phyloP scores from a whole-genome alignment of 2,797 vertebrate species.

The Scarus forsteni region DNA sequence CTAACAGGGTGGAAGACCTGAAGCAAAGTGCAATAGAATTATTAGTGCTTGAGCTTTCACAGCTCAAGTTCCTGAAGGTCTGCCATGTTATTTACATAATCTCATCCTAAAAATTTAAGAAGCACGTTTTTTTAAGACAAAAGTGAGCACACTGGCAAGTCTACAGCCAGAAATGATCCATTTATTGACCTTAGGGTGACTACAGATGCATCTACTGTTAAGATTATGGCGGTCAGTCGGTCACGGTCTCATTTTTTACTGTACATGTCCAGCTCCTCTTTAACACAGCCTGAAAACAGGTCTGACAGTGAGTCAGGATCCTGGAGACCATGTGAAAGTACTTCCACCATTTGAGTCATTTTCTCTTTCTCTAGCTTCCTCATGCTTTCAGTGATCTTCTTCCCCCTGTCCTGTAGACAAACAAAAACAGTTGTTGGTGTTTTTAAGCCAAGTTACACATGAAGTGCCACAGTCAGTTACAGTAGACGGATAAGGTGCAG shows the following conservation, averaged over 20 bases:
- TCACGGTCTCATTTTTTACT: constrained; percentile 62
- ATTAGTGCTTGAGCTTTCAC: too few relatives aligned
- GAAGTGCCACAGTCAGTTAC: too few relatives aligned
- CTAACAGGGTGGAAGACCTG: too few relatives aligned
- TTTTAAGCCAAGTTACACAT: neutral
- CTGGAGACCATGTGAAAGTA: constrained; percentile 80
- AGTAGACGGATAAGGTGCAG: too few relatives aligned
- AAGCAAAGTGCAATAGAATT: too few relatives aligned
- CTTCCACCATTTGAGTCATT: constrained; percentile 86
- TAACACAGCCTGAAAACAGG: constrained; percentile 86
- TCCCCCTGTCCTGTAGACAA: constrained; percentile 84
- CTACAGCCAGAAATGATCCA: too few relatives aligned
- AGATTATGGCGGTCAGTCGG: neutral
- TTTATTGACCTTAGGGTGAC: neutral
- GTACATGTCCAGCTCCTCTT: constrained; percentile 89
- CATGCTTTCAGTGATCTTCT: constrained; percentile 84
- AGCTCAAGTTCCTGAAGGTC: too few relatives aligned
- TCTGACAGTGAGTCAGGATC: constrained; percentile 78
- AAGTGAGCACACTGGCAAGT: too few relatives aligned
- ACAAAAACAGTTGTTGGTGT: neutral
- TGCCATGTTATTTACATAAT: too few relatives aligned
- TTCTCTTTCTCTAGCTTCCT: constrained; percentile 87
- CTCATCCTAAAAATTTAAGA: too few relatives aligned
- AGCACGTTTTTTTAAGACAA: too few relatives aligned
- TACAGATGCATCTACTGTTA: neutral